Base-by-base conservation (phyloP, 2,113 vertebrate genomes). In the Nicator chloris region DNA sequence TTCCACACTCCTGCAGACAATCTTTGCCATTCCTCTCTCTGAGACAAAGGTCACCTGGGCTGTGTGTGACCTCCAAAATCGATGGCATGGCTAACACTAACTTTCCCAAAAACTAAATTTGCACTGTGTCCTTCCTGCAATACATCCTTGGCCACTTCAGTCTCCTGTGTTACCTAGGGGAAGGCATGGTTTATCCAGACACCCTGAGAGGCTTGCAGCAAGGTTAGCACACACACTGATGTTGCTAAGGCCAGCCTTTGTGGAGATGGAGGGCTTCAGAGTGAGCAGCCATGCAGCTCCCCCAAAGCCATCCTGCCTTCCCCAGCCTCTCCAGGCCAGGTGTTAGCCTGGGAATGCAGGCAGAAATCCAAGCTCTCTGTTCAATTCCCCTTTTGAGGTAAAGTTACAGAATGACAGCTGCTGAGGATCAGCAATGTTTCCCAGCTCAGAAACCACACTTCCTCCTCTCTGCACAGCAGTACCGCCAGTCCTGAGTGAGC, bases 401-500 rank as follows among this genome's bases (percentile, higher is more conserved):
- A 63, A 59, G 49, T 5, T 28, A 66, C 26, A 28, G 35, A 57
- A 64, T 9, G 20, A 51, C n/a, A n/a, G n/a, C 40, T 77, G 21
- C 45, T 42, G 33, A 81, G 24, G n/a, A 56, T 33, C 26, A 77
- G 5, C 0, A 0, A 23, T 7, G 20, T 65, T 68, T 93, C 68
- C 45, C 78, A 56, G 35, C 40, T 61, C 6, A 2, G 40, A 87
- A 72, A 35, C 15, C 13, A 64, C 26, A 39, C 6, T 33, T 59
- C 13, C 13, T 37, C n/a, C 19, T 28, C 26, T 15, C 0, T 40
- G 1, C 16, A 35, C 6, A 0, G 35, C 20, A 63, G 18, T 20
- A 64, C 5, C 15, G 31, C 23, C 28, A 20, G 13, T 66, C 51
- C 66, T 4, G 2, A 44, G 18, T 1, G 8, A 86, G 22, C 1